These are phyloP conservation scores for Omphaloscelis lunosa DNA, from an alignment of 2,888 invertebrate genomes.

Conservation along the genomic window DNA sequence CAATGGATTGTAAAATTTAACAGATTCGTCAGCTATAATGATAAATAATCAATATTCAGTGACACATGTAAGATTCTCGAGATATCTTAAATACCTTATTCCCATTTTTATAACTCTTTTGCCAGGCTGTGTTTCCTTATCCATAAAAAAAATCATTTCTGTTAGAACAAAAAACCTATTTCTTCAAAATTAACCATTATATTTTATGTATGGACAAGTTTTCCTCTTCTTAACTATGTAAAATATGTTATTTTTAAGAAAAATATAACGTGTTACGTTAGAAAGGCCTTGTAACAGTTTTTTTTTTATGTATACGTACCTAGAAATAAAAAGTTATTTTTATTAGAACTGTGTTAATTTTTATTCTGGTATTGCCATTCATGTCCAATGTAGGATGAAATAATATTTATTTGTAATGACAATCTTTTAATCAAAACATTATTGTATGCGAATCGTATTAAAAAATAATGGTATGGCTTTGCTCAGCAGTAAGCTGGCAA, in stretches of 20 bases:
- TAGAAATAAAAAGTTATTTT: conserved; percentile 5
- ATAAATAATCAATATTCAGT: background rate
- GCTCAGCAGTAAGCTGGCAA: no score
- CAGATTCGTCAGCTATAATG: background rate
- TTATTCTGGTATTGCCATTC: background rate
- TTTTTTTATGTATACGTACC: background rate
- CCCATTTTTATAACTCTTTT: background rate
- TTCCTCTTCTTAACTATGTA: no score
- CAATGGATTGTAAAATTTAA: background rate
- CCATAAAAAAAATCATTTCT: background rate
- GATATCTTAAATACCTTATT: background rate
- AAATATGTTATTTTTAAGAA: conserved; percentile 12
- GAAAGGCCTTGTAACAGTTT: background rate
- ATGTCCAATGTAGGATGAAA: background rate
- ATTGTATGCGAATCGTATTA: background rate
- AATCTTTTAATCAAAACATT: background rate
- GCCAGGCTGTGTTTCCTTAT: background rate
- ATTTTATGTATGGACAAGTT: background rate
- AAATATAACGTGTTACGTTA: background rate
- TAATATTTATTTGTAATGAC: background rate
- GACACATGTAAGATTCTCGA: background rate
- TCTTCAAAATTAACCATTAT: background rate
- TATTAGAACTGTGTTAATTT: background rate
- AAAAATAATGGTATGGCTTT: background rate
- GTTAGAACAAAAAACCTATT: background rate